These are phyloP conservation scores for Rhynchophorus ferrugineus DNA, from an alignment of 1,140 invertebrate genomes.

Conservation along the genomic window DNA sequence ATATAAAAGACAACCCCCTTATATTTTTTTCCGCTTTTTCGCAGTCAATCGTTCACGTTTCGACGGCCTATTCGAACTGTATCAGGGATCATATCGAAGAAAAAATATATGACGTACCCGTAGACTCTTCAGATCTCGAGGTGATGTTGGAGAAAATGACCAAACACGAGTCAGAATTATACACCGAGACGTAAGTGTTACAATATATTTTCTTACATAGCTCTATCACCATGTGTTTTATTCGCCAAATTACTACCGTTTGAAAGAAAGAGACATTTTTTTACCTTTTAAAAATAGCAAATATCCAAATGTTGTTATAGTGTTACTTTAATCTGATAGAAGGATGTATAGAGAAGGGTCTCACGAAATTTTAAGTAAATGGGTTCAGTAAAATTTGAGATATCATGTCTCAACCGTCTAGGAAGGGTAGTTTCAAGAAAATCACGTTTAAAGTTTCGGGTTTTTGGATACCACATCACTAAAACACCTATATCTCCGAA, in stretches of 20 bases:
- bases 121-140: slow-evolving; percentile 55
- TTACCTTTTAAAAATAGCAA: background rate
- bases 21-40: slow-evolving; percentile 12
- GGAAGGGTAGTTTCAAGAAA: too few species aligned
- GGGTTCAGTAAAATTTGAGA: too few species aligned
- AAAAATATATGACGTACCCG: slow-evolving; percentile 59
- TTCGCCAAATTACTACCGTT: background rate
- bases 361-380: too few species aligned
- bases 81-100: slow-evolving; percentile 50
- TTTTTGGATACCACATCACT: too few species aligned
- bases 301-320: background rate
- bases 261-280: background rate
- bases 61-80: slow-evolving; percentile 64
- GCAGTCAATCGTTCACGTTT: slow-evolving; percentile 39
- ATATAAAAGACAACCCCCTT: too few species aligned
- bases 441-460: too few species aligned
- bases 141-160: slow-evolving; percentile 46
- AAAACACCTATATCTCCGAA: too few species aligned
- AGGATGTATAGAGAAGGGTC: too few species aligned
- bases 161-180: slow-evolving; percentile 44
- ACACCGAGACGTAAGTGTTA: slow-evolving; percentile 46
- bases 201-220: background rate
- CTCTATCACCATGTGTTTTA: background rate
- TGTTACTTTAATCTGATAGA: background rate
- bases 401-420: too few species aligned